Conservation (phyloP, 64 coral and sea anemone species). For the Montipora efflorescens region DNA sequence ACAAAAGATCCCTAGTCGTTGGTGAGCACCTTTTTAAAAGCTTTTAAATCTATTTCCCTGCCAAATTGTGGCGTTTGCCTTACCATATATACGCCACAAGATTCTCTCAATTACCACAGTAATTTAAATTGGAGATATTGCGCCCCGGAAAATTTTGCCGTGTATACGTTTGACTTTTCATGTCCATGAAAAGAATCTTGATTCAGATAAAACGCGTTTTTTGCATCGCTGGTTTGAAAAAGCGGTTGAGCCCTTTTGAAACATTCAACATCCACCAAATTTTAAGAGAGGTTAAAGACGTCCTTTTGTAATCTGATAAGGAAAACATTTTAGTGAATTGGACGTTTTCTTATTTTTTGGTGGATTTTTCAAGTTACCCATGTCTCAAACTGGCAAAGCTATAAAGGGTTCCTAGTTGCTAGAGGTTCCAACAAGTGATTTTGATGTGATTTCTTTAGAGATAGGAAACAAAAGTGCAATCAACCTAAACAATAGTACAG, state of each 20-base stretch:
- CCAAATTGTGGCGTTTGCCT: neutral
- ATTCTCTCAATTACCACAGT: neutral
- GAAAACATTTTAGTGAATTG: neutral
- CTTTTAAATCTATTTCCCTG: neutral
- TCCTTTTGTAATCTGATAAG: neutral
- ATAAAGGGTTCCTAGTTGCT: neutral
- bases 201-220: slow-evolving; percentile 1
- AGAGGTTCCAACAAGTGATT: neutral
- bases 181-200: neutral
- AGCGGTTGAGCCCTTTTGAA: neutral
- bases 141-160: neutral
- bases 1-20: neutral
- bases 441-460: neutral
- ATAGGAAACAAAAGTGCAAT: neutral
- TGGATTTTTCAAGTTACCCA: neutral
- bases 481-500: neutral
- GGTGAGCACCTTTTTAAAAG: neutral
- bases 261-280: neutral
- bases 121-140: neutral
- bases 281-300: neutral
- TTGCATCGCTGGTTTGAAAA: neutral
- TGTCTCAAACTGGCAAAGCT: neutral
- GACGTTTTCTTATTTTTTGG: neutral
- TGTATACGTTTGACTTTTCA: slow-evolving; percentile 28
- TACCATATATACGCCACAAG: neutral